phyloP scores from a whole-genome alignment of 2,797 vertebrate species.

The Sciurus carolinensis region DNA sequence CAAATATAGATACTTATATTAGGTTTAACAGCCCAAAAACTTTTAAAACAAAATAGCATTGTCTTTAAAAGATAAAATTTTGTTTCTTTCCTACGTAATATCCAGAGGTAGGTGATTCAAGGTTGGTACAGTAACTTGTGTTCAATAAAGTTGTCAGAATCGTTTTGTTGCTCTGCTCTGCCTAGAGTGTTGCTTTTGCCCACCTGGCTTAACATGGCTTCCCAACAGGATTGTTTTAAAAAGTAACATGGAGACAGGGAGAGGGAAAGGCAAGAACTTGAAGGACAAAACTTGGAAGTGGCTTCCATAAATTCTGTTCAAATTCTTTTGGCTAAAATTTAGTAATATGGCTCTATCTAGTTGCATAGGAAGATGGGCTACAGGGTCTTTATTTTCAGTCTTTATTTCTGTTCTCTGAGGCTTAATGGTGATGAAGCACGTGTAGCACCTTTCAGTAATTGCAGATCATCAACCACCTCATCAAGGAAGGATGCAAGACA shows the following conservation, averaged over 20 bases:
- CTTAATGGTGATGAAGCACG: rapidly evolving
- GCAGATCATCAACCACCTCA: neutral
- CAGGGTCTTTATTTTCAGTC: neutral
- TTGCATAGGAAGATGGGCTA: neutral
- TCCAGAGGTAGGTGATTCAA: neutral
- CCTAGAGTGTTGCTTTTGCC: neutral
- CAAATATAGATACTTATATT: neutral
- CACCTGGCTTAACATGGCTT: neutral
- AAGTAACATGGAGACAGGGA: neutral
- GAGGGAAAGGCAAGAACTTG: neutral
- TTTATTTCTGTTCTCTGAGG: neutral
- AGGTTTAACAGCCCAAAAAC: neutral
- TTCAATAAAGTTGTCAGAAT: neutral
- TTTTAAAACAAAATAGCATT: neutral
- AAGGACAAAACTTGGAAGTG: neutral
- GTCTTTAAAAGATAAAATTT: conserved; percentile 9
- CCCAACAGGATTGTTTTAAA: neutral
- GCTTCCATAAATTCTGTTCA: conserved; percentile 10
- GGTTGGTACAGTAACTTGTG: neutral
- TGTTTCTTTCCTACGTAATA: neutral
- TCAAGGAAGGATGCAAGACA: neutral
- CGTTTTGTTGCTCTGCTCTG: neutral
- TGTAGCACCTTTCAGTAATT: neutral
- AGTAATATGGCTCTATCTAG: neutral
- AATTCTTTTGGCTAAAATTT: neutral